Conservation (phyloP, 37 sponge, comb jelly and placozoan genomes). For the Crambe crambe region DNA sequence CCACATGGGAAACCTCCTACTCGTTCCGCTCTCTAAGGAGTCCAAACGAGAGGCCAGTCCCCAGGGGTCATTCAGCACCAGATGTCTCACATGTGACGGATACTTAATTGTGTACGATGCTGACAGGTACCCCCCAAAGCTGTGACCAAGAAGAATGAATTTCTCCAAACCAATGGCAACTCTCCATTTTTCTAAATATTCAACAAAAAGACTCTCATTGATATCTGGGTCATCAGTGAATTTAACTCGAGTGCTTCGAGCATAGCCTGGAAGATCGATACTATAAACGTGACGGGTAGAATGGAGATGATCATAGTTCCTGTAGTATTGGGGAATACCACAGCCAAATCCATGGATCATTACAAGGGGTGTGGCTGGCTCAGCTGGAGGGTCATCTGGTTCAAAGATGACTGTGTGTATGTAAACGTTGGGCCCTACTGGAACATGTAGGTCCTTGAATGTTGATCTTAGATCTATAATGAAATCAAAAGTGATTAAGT, state of each 20-base stretch:
- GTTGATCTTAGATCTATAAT: constrained; percentile 17
- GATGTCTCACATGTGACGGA: constrained; percentile 63
- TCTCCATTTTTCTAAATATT: constrained; percentile 77
- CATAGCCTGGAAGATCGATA: constrained; percentile 68
- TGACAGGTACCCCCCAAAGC: constrained; percentile 83
- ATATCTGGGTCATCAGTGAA: constrained; percentile 32
- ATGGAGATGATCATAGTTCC: constrained; percentile 59
- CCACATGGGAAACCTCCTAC: not conserved
- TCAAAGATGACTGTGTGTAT: constrained; percentile 36
- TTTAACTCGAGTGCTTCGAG: constrained; percentile 51
- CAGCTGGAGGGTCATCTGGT: constrained; percentile 5
- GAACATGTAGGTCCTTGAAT: constrained; percentile 38
- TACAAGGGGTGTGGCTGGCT: constrained; percentile 47
- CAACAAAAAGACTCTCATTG: constrained; percentile 54
- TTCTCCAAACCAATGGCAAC: constrained; percentile 55
- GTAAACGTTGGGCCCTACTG: constrained; percentile 5
- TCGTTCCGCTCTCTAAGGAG: not conserved
- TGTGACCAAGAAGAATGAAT: constrained; percentile 86
- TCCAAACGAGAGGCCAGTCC: constrained; percentile 38
- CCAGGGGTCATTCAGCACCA: constrained; percentile 90
- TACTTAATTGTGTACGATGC: constrained; percentile 56
- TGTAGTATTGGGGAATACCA: constrained; percentile 70
- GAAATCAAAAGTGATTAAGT: too few relatives aligned
- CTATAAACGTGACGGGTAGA: constrained; percentile 32
- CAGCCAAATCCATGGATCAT: constrained; percentile 87